These are phyloP conservation scores for Gallinago undulata DNA, from an alignment of 2,113 vertebrate genomes.

Conservation along the genomic window DNA sequence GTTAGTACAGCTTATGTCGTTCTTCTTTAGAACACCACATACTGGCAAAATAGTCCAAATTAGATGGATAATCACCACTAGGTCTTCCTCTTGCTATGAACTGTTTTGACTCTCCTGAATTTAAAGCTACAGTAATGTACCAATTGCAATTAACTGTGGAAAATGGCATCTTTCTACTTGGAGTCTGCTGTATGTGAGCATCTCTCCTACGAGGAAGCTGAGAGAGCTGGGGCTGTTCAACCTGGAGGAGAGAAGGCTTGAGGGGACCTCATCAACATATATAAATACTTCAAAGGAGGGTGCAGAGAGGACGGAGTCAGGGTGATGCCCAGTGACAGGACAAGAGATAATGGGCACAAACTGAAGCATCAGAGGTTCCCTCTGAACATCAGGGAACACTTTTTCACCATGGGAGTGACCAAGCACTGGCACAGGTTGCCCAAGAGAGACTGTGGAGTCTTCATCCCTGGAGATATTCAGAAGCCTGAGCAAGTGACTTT, in stretches of 20 bases:
- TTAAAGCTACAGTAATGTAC: neutral
- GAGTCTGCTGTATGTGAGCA: neutral
- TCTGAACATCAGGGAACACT: neutral
- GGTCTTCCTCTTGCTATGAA: neutral
- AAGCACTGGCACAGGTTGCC: neutral
- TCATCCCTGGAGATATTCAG: neutral
- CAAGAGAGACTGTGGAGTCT: neutral
- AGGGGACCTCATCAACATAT: neutral
- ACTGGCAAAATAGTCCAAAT: neutral
- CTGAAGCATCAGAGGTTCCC: neutral
- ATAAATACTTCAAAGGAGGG: neutral
- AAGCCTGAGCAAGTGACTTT: neutral
- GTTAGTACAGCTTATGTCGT: neutral
- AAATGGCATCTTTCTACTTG: neutral
- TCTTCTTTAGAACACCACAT: neutral
- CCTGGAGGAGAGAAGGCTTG: neutral
- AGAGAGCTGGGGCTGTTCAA: neutral
- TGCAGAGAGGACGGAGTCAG: neutral
- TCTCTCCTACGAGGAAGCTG: neutral
- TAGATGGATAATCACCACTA: neutral
- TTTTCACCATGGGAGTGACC: neutral
- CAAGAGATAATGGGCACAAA: neutral
- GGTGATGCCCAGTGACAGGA: neutral
- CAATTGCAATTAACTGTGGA: neutral
- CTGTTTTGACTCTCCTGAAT: neutral